Percentiles rank a stretch among this genome's conserved stretches.
Evolutionary conservation across 2,797 vertebrate species (phyloP).

Genomic region (Stomatorhinus walkeri): DNA sequence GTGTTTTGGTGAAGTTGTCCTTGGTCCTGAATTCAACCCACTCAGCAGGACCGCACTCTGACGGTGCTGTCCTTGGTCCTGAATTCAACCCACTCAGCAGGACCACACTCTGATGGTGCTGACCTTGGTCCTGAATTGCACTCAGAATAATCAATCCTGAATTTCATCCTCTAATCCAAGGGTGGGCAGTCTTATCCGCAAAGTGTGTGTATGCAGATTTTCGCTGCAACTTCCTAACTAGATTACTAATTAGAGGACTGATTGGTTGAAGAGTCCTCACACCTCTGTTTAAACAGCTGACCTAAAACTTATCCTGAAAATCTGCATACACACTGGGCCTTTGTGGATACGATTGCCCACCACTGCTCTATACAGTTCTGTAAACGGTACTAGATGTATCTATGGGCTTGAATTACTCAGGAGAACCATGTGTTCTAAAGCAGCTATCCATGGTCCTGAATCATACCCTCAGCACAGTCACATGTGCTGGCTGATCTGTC

Average conservation of each 20-base stretch:
- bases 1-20: not conserved
- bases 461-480: constrained; percentile 20
- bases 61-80: not conserved
- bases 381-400: not conserved
- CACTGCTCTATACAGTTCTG: not conserved
- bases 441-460: constrained; percentile 39
- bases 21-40: not conserved
- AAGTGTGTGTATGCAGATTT: not conserved
- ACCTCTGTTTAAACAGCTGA: not conserved
- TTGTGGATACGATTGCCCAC: too few species aligned
- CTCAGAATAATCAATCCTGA: constrained; percentile 4
- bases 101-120: too few species aligned
- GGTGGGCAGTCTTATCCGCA: not conserved
- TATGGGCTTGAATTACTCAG: not conserved
- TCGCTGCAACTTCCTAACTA: not conserved
- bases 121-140: not conserved
- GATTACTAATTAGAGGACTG: not conserved
- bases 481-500: not conserved
- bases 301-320: not conserved
- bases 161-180: not conserved
- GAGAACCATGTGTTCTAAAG: not conserved
- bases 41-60: not conserved
- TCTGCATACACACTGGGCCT: not conserved
- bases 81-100: not conserved
- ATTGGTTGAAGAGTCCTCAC: not conserved